Evolutionary conservation across 2,113 vertebrate species (phyloP).

Genomic region (Euleptes europaea): DNA sequence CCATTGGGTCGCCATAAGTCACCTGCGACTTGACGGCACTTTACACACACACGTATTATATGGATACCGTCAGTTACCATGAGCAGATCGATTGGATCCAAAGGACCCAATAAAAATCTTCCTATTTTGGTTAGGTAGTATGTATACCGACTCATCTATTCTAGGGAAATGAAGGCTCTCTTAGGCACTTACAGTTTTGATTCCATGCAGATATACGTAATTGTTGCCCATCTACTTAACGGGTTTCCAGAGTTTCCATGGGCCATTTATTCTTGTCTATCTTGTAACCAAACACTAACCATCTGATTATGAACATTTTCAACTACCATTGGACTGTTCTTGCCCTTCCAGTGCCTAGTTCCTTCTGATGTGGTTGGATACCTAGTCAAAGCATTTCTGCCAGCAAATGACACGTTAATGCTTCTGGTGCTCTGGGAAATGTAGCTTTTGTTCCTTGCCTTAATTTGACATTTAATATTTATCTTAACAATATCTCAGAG

Average conservation of each 20-base stretch:
- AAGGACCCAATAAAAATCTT: neutral
- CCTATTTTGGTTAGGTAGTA: neutral
- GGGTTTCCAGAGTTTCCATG: neutral
- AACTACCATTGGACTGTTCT: neutral
- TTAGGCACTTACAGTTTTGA: neutral
- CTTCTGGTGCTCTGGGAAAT: neutral
- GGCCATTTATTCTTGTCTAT: neutral
- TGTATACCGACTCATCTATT: neutral
- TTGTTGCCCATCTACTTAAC: neutral
- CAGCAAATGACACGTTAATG: neutral
- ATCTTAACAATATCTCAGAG: conserved; percentile 2
- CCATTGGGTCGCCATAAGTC: no score
- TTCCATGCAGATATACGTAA: neutral
- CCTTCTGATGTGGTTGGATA: neutral
- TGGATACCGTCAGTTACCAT: neutral
- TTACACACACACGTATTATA: no score
- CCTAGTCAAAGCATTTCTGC: neutral
- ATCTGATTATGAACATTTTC: neutral
- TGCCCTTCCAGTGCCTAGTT: neutral
- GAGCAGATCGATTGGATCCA: neutral
- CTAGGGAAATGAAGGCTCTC: neutral
- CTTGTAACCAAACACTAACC: neutral
- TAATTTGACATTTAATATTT: neutral
- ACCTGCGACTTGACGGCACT: no score
- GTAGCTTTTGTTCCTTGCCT: neutral